Conservation (phyloP, 2,797 vertebrate genomes). For the Poliocrania exsul region DNA sequence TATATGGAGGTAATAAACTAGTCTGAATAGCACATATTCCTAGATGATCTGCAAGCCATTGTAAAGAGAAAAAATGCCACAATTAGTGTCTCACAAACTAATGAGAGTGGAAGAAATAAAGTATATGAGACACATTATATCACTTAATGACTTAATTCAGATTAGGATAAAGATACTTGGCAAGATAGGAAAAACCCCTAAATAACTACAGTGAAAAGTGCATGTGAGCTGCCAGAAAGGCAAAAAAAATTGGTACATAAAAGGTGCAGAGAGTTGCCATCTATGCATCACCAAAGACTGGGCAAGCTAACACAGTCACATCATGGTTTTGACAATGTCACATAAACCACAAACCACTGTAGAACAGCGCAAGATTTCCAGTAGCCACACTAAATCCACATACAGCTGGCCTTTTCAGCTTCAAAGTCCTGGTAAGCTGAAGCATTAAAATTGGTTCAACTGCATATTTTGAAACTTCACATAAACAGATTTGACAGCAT, state of each 20-base stretch:
- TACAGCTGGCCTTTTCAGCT: background rate
- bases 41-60: slow-evolving; percentile 23
- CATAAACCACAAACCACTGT: slow-evolving; percentile 3
- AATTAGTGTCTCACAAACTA: slow-evolving; percentile 33
- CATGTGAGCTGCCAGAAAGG: background rate
- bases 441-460: background rate
- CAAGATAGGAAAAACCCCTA: background rate
- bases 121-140: slow-evolving; percentile 31
- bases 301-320: background rate
- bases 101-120: slow-evolving; percentile 56
- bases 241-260: background rate
- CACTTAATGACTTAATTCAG: slow-evolving; percentile 60
- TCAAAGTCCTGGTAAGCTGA: background rate
- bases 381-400: background rate
- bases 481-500: background rate
- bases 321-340: background rate
- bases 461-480: slow-evolving; percentile 1
- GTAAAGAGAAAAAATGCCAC: background rate
- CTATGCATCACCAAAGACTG: background rate
- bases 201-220: background rate
- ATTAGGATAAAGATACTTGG: slow-evolving; percentile 28
- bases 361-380: background rate
- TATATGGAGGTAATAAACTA: background rate
- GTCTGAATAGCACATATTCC: background rate
- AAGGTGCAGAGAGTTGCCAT: background rate